Conservation (phyloP, 2,113 vertebrate genomes). For the Ranitomeya variabilis region DNA sequence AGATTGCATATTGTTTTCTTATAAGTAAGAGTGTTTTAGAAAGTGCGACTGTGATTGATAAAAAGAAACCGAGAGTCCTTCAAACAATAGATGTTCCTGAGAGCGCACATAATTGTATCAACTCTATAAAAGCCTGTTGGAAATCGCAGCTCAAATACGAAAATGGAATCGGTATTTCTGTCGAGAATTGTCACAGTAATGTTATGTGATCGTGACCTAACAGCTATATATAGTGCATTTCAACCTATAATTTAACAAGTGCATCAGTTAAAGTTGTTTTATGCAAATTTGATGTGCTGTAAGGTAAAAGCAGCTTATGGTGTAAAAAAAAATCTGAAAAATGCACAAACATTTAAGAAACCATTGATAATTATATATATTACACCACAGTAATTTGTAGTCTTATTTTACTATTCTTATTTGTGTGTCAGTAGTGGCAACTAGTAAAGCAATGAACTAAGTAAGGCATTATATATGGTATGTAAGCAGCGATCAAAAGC, state of each 20-base stretch:
- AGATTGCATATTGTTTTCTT: conserved; percentile 23
- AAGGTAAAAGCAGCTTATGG: not conserved
- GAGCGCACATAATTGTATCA: conserved; percentile 24
- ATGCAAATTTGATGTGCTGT: not conserved
- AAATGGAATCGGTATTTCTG: conserved; percentile 22
- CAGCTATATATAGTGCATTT: conserved; percentile 29
- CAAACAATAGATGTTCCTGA: conserved; percentile 22
- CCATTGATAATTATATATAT: not conserved
- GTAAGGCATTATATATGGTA: not conserved
- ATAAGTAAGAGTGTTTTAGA: conserved; percentile 12
- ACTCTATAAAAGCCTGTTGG: not conserved
- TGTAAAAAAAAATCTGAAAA: not conserved
- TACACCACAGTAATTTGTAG: not conserved
- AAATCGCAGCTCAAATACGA: not conserved
- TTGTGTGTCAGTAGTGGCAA: not conserved
- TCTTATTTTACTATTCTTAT: not conserved
- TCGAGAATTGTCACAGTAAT: conserved; percentile 25
- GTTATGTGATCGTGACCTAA: conserved; percentile 29
- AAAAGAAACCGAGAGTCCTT: conserved; percentile 14
- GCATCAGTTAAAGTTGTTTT: not conserved
- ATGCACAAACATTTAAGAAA: not conserved
- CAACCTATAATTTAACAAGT: conserved; percentile 14
- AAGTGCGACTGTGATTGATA: not conserved
- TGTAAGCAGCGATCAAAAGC: not conserved
- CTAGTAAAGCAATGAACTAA: not conserved